Percentiles rank a stretch among this genome's conserved stretches.
Evolutionary conservation across 53 echinoderm and acorn worm species (phyloP).

Genomic region (Pentamera pediparva): DNA sequence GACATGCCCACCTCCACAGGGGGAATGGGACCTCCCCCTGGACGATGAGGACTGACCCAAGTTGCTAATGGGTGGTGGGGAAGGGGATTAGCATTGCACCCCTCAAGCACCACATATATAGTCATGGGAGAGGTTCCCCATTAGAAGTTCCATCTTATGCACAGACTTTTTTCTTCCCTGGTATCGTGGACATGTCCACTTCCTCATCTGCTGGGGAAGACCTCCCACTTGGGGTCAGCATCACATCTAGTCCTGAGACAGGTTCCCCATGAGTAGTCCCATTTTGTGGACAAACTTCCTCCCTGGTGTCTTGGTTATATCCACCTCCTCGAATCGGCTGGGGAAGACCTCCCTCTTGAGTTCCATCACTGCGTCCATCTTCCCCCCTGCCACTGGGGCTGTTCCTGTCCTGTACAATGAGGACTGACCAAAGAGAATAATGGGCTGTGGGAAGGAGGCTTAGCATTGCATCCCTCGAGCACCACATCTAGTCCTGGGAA

Average conservation of each 20-base stretch:
- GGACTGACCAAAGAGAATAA: too few species aligned
- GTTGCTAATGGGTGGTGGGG: too few species aligned
- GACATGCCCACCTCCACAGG: constrained; percentile 67
- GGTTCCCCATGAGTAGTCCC: constrained; percentile 67
- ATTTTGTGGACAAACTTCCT: constrained; percentile 74
- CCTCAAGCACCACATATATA: too few species aligned
- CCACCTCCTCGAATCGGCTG: constrained; percentile 65
- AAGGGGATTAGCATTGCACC: constrained; percentile 48
- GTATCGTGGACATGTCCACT: constrained; percentile 75
- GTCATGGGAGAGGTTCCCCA: constrained; percentile 56
- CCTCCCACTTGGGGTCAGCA: too few species aligned
- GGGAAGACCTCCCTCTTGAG: constrained; percentile 80
- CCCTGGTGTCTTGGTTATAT: constrained; percentile 59
- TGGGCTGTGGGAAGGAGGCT: too few species aligned
- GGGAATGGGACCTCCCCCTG: constrained; percentile 58
- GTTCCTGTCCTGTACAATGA: constrained; percentile 66
- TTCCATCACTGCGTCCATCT: constrained; percentile 69
- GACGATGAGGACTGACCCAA: constrained; percentile 67
- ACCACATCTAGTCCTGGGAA: constrained; percentile 8
- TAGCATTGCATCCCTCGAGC: too few species aligned
- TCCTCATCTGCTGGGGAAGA: too few species aligned
- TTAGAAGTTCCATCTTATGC: constrained; percentile 85
- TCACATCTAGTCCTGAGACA: constrained; percentile 33
- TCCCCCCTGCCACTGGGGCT: constrained; percentile 36
- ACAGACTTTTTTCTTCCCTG: constrained; percentile 84